Evolutionary conservation across 1,140 invertebrate genomes (phyloP).

Genomic region (Pseudomyrmex pallidus): DNA sequence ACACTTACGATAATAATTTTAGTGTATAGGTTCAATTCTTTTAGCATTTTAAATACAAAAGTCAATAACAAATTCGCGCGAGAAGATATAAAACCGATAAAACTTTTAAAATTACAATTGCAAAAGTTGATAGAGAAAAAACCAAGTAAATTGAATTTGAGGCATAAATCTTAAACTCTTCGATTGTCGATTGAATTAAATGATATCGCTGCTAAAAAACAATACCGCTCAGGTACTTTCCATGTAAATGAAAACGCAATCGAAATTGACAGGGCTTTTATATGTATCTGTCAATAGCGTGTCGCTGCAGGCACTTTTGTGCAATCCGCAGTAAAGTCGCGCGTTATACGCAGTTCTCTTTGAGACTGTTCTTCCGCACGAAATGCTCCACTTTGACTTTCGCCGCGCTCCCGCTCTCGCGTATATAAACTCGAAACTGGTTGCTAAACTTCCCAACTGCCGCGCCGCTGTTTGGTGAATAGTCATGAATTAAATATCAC

Average conservation of each 20-base stretch:
- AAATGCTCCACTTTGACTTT: constrained; percentile 62
- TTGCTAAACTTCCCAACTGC: constrained; percentile 58
- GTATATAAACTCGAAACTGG: constrained; percentile 61
- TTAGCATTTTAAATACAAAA: background rate
- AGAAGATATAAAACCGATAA: background rate
- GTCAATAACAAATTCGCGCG: background rate
- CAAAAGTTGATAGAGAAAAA: background rate
- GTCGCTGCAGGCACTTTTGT: constrained; percentile 68
- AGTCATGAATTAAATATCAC: constrained; percentile 62
- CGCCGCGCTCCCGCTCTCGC: constrained; percentile 48
- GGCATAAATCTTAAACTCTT: background rate
- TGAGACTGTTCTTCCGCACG: constrained; percentile 62
- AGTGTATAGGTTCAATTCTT: background rate
- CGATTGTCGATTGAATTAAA: constrained; percentile 20
- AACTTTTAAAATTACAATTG: background rate
- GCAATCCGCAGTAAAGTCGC: constrained; percentile 68
- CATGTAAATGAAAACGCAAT: constrained; percentile 31
- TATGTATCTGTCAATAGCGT: constrained; percentile 51
- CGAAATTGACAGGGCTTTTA: background rate
- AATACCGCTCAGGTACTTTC: background rate
- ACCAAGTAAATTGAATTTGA: no score
- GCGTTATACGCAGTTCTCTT: constrained; percentile 68
- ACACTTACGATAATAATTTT: background rate
- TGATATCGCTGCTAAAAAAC: background rate
- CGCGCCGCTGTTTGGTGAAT: constrained; percentile 52